Base-by-base conservation (phyloP, 2,797 vertebrate genomes). In the Etheostoma perlongum region DNA sequence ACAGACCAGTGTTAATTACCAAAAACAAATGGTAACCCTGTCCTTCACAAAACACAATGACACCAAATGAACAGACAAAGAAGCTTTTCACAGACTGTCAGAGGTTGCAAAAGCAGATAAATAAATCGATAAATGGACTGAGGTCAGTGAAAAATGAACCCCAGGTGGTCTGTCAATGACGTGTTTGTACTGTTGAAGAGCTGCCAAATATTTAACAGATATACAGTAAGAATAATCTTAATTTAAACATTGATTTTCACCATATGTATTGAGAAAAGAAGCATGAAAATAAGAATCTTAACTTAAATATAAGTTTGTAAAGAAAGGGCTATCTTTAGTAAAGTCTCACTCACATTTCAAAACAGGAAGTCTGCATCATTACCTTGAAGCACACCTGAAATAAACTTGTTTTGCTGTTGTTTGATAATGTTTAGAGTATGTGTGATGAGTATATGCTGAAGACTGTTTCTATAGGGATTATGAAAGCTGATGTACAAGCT, bases 21-120 rank as follows among this genome's bases (percentile, higher is more conserved):
- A 74, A 76, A 70, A 65, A 91, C 92, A 91, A 93, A 93, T 87
- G 71, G 81, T 40, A 54, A 60, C 84, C 75, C 85, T 93, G 88
- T 91, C 72, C 81, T 92, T 67, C 65, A 42, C 64, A 67, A 42
- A 76, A 81, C 67, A 81, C 77, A 91, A 85, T 84, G 62, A 83
- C 72, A 88, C 71, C 77, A 58, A 89, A 77, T 68, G 23, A 81
- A 83, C 72, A 30, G 64, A 91, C 85, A 91, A 82, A 85, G 55
- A 64, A 40, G 66, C 79, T 84, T 86, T 91, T 90, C 75, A 87
- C 53, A 63, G 61, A 77, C 72, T 86, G 72, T 62, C 10, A 5
- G 52, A 68, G 69, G 69, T 36, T 73, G 52, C 30, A 83, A 72
- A 81, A 75, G 46, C 60, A 65, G 55, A 61, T 49, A 72, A 80